These are phyloP conservation scores for Drosophila pseudoobscura DNA, from an alignment of 1,140 invertebrate genomes.

Conservation along the genomic window DNA sequence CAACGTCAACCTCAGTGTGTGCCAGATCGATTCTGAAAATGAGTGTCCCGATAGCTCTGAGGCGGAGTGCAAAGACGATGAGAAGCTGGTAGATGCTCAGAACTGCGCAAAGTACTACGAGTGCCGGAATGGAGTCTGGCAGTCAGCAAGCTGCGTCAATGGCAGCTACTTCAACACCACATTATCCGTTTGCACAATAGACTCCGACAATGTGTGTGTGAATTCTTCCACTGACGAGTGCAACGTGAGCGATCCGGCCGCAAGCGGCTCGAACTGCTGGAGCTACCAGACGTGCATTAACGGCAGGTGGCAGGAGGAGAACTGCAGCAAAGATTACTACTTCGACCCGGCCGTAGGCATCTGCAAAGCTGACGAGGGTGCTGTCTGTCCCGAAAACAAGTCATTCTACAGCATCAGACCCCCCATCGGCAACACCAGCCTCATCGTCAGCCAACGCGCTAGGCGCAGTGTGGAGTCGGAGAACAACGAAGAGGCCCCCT, in stretches of 20 bases:
- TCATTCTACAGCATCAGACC: not conserved
- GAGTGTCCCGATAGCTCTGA: conserved; percentile 34
- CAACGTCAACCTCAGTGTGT: conserved; percentile 1
- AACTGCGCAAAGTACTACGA: conserved; percentile 51
- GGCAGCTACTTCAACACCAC: conserved; percentile 31
- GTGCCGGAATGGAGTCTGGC: conserved; percentile 47
- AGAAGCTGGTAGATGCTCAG: not conserved
- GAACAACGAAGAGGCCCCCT: conserved; percentile 2
- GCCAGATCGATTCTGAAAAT: conserved; percentile 26
- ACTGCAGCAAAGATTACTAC: conserved; percentile 34
- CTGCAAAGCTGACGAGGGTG: conserved; percentile 34
- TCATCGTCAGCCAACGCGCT: not conserved
- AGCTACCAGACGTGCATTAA: conserved; percentile 46
- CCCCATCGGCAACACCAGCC: not conserved
- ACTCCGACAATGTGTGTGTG: conserved; percentile 31
- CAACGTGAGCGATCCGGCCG: conserved; percentile 17
- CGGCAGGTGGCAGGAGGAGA: conserved; percentile 45
- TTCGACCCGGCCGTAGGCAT: conserved; percentile 36
- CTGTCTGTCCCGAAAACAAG: conserved; percentile 47
- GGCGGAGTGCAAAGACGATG: conserved; percentile 26
- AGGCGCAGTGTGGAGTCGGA: conserved; percentile 37
- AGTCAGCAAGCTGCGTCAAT: conserved; percentile 8
- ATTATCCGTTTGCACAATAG: not conserved
- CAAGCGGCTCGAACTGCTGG: conserved; percentile 38
- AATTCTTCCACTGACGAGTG: conserved; percentile 3